A percentile compares a stretch with the other conserved stretches of the same genome.
Evolutionary conservation across 2,888 invertebrate genomes (phyloP).

Genomic region (Apotomis turbidana): DNA sequence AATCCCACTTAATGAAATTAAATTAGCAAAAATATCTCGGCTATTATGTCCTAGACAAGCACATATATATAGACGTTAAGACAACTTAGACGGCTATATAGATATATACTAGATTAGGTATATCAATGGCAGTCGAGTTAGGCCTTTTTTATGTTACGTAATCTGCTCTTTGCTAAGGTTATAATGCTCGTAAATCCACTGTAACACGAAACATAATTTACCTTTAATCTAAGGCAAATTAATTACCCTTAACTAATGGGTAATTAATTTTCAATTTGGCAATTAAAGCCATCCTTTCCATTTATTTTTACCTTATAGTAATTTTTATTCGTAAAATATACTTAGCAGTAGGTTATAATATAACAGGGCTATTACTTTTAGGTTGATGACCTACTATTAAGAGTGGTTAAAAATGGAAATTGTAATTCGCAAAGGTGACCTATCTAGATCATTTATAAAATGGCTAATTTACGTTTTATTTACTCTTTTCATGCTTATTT

Average conservation of each 20-base stretch:
- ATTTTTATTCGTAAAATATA: neutral
- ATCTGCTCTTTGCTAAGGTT: neutral
- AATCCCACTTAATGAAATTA: too few relatives aligned
- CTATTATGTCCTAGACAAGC: too few relatives aligned
- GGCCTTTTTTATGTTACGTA: neutral
- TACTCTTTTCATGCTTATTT: too few relatives aligned
- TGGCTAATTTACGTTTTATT: too few relatives aligned
- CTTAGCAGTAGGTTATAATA: neutral
- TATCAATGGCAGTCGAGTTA: too few relatives aligned
- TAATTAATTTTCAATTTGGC: constrained; percentile 11
- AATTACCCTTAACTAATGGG: constrained; percentile 9
- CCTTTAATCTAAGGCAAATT: constrained; percentile 2
- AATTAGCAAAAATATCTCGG: too few relatives aligned
- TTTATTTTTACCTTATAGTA: constrained; percentile 3
- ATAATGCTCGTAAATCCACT: neutral
- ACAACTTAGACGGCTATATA: too few relatives aligned
- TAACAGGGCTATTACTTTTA: neutral
- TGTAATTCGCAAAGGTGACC: too few relatives aligned
- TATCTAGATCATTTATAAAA: too few relatives aligned
- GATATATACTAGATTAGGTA: too few relatives aligned
- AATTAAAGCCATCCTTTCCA: constrained; percentile 12
- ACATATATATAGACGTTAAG: too few relatives aligned
- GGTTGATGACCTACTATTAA: neutral
- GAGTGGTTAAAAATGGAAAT: too few relatives aligned
- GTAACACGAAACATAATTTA: constrained; percentile 2